A percentile compares a stretch with the other conserved stretches of the same genome.
These are phyloP conservation scores for Mechanitis messenoides DNA, from an alignment of 2,888 invertebrate genomes.

Conservation along the genomic window DNA sequence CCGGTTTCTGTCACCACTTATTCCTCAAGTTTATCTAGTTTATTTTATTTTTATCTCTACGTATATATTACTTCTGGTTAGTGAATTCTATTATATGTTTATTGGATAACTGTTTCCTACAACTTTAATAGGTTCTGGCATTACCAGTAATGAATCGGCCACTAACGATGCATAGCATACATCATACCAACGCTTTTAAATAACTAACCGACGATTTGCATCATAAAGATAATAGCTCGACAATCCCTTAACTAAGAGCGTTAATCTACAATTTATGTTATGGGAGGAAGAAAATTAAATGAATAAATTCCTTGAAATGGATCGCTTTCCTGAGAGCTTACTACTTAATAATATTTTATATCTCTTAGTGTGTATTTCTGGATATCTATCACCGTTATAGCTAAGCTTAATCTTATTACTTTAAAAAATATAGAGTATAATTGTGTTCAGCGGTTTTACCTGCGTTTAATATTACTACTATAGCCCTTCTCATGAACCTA, in stretches of 20 bases:
- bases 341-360: conserved; percentile 1
- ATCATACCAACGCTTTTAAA: conserved; percentile 10
- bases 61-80: conserved; percentile 12
- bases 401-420: too few species aligned
- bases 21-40: conserved; percentile 21
- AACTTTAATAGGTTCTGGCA: too few species aligned
- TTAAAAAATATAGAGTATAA: too few species aligned
- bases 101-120: too few species aligned
- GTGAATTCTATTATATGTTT: too few species aligned
- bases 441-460: too few species aligned
- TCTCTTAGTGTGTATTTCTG: neutral
- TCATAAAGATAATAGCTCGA: conserved; percentile 19
- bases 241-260: conserved; percentile 15
- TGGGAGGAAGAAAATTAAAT: conserved; percentile 18
- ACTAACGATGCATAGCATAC: neutral
- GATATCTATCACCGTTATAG: neutral
- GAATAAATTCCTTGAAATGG: conserved; percentile 17
- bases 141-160: neutral
- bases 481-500: too few species aligned
- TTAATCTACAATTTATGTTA: conserved; percentile 22
- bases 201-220: conserved; percentile 11
- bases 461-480: too few species aligned
- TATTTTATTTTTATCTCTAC: conserved; percentile 7
- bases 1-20: conserved; percentile 18
- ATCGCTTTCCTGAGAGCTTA: conserved; percentile 7